A percentile compares a stretch with the other conserved stretches of the same genome.
These are phyloP conservation scores for Heterotis niloticus DNA, from an alignment of 2,113 vertebrate species.

Conservation along the genomic window DNA sequence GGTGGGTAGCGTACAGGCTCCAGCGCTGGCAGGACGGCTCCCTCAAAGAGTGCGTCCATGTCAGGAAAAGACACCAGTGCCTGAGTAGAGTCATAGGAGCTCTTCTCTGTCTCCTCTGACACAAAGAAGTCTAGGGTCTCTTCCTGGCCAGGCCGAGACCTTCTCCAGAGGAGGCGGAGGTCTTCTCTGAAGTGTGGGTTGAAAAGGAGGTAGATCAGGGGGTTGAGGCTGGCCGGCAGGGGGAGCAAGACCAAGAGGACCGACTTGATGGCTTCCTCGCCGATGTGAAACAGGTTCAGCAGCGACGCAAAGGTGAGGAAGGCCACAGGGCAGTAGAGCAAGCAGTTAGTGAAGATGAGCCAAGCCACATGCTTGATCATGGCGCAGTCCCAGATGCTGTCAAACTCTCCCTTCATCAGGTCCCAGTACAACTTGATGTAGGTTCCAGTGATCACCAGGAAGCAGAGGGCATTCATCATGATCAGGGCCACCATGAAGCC, in stretches of 20 bases:
- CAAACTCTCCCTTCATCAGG: conserved; percentile 76
- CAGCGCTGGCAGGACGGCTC: conserved; percentile 31
- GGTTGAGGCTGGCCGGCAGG: conserved; percentile 86
- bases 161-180: conserved; percentile 68
- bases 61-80: conserved; percentile 75
- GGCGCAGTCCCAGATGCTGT: conserved; percentile 83
- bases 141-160: conserved; percentile 56
- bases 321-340: conserved; percentile 89
- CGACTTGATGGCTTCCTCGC: conserved; percentile 84
- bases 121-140: conserved; percentile 60
- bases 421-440: conserved; percentile 88
- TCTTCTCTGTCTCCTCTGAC: conserved; percentile 77
- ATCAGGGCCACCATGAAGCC: conserved; percentile 70
- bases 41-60: conserved; percentile 63
- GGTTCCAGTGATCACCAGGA: conserved; percentile 77
- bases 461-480: conserved; percentile 79
- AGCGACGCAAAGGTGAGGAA: conserved; percentile 87
- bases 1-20: conserved; percentile 45
- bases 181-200: conserved; percentile 79
- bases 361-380: conserved; percentile 91
- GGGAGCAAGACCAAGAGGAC: conserved; percentile 84
- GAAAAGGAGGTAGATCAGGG: conserved; percentile 86
- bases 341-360: conserved; percentile 88
- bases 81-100: conserved; percentile 82
- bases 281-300: conserved; percentile 79